These are phyloP conservation scores for Ceratotherium simum DNA, from an alignment of 2,113 vertebrate species.

Conservation along the genomic window DNA sequence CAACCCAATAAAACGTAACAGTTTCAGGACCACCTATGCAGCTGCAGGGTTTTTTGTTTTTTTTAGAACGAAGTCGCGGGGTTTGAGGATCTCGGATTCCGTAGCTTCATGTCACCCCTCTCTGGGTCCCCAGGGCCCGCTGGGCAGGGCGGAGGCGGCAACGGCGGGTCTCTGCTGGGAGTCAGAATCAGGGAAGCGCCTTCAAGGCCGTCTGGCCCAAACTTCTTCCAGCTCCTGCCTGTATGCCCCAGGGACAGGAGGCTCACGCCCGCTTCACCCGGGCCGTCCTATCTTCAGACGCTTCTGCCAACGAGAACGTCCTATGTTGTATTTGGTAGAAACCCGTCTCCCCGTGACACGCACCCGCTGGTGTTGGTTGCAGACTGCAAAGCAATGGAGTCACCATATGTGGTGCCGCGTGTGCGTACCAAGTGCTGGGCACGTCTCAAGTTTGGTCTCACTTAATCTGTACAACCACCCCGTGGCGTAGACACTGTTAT, in stretches of 20 bases:
- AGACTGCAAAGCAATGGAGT: neutral
- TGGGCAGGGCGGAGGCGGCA: neutral
- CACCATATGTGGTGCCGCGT: rapidly evolving
- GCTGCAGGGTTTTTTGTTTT: neutral
- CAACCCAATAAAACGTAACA: neutral
- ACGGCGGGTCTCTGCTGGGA: neutral
- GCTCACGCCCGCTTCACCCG: neutral
- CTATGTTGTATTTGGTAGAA: neutral
- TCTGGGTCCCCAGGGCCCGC: neutral
- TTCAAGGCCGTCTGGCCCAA: neutral
- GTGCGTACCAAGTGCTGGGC: neutral
- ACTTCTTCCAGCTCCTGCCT: neutral
- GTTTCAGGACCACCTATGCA: neutral
- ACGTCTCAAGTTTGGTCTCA: neutral
- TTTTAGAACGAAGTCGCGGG: neutral
- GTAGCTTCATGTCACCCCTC: neutral
- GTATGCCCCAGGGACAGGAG: neutral
- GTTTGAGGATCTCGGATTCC: neutral
- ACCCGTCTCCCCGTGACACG: neutral
- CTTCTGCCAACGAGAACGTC: neutral
- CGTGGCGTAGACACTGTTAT: neutral
- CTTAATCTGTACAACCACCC: neutral
- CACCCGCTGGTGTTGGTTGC: neutral
- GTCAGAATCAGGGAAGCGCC: neutral
- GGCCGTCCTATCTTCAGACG: neutral